Conservation (phyloP, 2,888 invertebrate genomes). For the Stegana nigrithorax region DNA sequence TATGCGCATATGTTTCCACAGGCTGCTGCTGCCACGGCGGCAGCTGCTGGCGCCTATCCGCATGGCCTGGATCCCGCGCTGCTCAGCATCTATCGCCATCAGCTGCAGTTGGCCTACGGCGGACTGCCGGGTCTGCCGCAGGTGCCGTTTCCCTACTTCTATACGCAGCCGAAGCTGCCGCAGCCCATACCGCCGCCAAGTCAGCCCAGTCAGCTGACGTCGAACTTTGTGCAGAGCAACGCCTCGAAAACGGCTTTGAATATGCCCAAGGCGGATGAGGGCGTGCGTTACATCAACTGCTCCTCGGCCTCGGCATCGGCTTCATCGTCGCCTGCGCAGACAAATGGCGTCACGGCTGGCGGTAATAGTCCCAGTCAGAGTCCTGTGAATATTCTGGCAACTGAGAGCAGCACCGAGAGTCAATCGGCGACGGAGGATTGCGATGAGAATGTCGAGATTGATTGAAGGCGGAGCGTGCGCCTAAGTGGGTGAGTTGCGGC, state of each 20-base stretch:
- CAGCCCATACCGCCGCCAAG: conserved; percentile 61
- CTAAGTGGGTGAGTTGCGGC: neutral
- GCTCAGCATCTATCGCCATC: conserved; percentile 68
- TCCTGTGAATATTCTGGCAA: conserved; percentile 25
- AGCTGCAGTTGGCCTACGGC: conserved; percentile 68
- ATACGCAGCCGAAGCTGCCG: conserved; percentile 66
- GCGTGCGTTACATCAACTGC: conserved; percentile 27
- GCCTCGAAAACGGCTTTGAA: conserved; percentile 29
- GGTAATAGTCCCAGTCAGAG: conserved; percentile 20
- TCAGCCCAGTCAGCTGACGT: neutral
- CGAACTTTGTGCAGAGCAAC: conserved; percentile 16
- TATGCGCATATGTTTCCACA: conserved; percentile 64
- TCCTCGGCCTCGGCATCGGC: conserved; percentile 48
- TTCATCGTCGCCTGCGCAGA: conserved; percentile 55
- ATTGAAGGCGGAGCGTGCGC: conserved; percentile 42
- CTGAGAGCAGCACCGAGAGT: conserved; percentile 52
- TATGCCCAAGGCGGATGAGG: conserved; percentile 11
- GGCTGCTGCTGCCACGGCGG: conserved; percentile 36
- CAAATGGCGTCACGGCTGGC: conserved; percentile 28
- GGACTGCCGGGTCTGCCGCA: conserved; percentile 67
- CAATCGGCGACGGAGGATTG: conserved; percentile 61
- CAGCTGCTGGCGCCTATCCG: conserved; percentile 40
- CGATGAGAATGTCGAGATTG: conserved; percentile 69
- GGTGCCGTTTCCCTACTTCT: conserved; percentile 68
- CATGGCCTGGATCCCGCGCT: conserved; percentile 67